phyloP scores from a whole-genome alignment of 92 coral and sea anemone species.

The Phymanthus crucifer region DNA sequence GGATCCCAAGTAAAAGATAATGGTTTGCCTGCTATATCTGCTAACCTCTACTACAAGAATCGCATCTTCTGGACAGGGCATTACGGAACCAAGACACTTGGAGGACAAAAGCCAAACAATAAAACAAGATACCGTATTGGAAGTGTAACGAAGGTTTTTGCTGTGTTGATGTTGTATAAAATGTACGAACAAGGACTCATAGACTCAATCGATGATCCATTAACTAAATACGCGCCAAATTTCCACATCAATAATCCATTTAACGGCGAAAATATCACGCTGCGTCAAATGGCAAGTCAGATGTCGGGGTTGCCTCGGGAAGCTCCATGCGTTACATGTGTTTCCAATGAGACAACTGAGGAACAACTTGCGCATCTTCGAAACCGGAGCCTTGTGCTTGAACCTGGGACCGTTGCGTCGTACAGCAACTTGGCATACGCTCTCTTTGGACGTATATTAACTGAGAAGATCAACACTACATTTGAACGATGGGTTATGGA shows the following conservation, averaged over 20 bases:
- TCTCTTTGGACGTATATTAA: conserved; percentile 45
- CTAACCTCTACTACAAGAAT: conserved; percentile 55
- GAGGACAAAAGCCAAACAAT: conserved; percentile 39
- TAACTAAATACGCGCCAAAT: conserved; percentile 74
- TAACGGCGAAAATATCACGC: conserved; percentile 64
- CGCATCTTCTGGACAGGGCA: conserved; percentile 62
- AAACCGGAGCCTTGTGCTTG: conserved; percentile 48
- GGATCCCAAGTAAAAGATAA: conserved; percentile 32
- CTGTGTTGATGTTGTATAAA: conserved; percentile 65
- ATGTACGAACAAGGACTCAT: conserved; percentile 64
- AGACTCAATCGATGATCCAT: conserved; percentile 69
- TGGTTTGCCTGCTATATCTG: conserved; percentile 69
- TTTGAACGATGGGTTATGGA: conserved; percentile 34
- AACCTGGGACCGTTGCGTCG: conserved; percentile 51
- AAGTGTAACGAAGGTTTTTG: conserved; percentile 66
- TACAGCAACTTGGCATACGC: conserved; percentile 69
- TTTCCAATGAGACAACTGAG: conserved; percentile 35
- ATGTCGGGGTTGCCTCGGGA: conserved; percentile 74
- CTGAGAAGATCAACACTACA: conserved; percentile 35
- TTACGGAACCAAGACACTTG: conserved; percentile 51
- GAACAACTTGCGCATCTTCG: conserved; percentile 38
- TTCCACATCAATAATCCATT: conserved; percentile 75
- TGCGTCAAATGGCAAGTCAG: conserved; percentile 81
- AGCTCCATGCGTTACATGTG: conserved; percentile 60
- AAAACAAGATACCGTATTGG: conserved; percentile 69